Base-by-base conservation (phyloP, 2,888 invertebrate species). In the Rhyacophila evoluta region DNA sequence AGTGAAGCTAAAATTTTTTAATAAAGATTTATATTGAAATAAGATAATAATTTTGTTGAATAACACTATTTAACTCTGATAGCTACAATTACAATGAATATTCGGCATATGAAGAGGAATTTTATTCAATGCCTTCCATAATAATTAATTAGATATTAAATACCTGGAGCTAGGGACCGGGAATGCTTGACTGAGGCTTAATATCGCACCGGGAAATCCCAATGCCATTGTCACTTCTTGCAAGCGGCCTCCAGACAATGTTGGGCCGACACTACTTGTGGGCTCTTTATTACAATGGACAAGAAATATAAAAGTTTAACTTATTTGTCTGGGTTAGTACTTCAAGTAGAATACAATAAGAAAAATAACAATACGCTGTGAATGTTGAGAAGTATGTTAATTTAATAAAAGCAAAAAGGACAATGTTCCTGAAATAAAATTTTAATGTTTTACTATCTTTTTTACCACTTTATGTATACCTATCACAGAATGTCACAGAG, bases 181-280 rank as follows among this genome's bases (percentile, higher is more conserved):
- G 85, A 88, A 91, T 0, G 91, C 88, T 85, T 92, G 92, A 4
- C 89, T 91, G 82, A 90, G 87, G 83, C 92, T 92, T 29, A 90
- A 84, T n/a, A 91, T 84, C 0, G 87, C 86, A 29, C 88, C 84
- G 29, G 83, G 74, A 74, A 81, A 28, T 38, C 70, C 75, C 28
- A 39, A 41, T 11, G 11, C n/a, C 77, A 88, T 85, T 77, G 87
- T 86, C 80, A 88, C 86, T 84, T 91, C 90, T 86, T 91, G 91
- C 83, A 91, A 87, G 81, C 90, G 90, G 87, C 87, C 87, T 84
- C 90, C 90, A 85, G 91, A 91, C 83, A 93, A 87, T 85, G 91
- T 92, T 80, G 93, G 93, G 82, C 91, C 90, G 83, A 93, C 91
- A 85, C 92, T 93, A 85, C 92, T 93, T 83, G 93, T 92, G 8